Evolutionary conservation across 2,888 invertebrate species (phyloP).

Genomic region (Heliconius hortense): DNA sequence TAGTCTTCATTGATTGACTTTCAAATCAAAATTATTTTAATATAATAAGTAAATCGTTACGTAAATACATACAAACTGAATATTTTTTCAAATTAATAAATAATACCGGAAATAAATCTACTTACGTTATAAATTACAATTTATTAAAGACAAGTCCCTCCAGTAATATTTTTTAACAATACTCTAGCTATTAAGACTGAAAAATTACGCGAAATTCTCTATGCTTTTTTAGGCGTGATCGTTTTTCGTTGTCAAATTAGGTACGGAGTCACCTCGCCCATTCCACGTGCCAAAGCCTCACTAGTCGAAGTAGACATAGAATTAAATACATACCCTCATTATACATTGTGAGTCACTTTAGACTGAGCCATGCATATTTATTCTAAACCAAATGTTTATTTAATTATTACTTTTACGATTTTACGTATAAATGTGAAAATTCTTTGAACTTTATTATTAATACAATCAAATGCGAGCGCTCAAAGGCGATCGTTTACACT

Average conservation of each 20-base stretch:
- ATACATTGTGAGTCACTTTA: slow-evolving; percentile 1
- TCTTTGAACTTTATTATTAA: neutral
- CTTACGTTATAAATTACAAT: slow-evolving; percentile 63
- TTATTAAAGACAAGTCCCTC: slow-evolving; percentile 75
- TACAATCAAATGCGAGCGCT: neutral
- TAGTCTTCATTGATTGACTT: slow-evolving; percentile 36
- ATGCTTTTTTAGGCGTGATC: slow-evolving; percentile 48
- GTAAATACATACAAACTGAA: slow-evolving; percentile 64
- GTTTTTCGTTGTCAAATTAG: slow-evolving; percentile 49
- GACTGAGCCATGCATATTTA: slow-evolving; percentile 3
- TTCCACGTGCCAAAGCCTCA: slow-evolving; percentile 72
- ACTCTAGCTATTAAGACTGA: slow-evolving; percentile 79
- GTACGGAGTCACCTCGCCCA: slow-evolving; percentile 59
- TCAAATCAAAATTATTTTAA: slow-evolving; percentile 60
- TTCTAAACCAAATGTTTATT: neutral
- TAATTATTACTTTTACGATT: neutral
- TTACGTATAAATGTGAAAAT: neutral
- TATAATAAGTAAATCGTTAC: slow-evolving; percentile 55
- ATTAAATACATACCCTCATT: slow-evolving; percentile 47
- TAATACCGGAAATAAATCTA: slow-evolving; percentile 63
- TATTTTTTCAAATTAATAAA: slow-evolving; percentile 63
- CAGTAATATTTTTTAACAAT: slow-evolving; percentile 72
- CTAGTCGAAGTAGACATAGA: slow-evolving; percentile 71
- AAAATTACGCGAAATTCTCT: slow-evolving; percentile 62
- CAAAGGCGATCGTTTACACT: neutral